Evolutionary conservation across 2,797 vertebrate species (phyloP).

Genomic region (Sebastes taczanowskii): DNA sequence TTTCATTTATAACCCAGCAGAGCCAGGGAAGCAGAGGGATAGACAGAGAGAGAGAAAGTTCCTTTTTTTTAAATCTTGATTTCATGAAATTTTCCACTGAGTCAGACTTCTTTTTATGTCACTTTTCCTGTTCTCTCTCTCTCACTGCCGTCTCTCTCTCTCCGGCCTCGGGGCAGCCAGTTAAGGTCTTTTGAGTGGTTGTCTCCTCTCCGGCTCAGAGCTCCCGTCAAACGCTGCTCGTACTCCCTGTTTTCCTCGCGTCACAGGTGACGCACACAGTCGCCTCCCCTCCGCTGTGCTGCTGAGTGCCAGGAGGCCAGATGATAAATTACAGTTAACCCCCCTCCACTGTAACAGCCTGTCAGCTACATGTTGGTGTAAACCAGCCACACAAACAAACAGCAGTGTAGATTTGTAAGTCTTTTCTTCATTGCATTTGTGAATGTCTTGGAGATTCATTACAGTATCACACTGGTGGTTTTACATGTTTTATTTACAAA

Average conservation of each 20-base stretch:
- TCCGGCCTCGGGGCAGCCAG: conserved; percentile 48
- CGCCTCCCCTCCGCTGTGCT: conserved; percentile 19
- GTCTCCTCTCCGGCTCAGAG: conserved; percentile 70
- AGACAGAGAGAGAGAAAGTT: background rate
- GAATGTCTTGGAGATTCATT: background rate
- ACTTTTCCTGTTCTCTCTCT: background rate
- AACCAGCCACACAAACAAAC: background rate
- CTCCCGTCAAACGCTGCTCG: conserved; percentile 64
- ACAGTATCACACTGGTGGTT: background rate
- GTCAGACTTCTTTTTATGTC: background rate
- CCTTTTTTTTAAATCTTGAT: background rate
- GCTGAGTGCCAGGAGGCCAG: conserved; percentile 19
- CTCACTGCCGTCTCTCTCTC: background rate
- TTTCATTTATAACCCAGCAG: conserved; percentile 1
- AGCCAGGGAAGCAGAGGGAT: background rate
- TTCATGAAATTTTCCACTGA: background rate
- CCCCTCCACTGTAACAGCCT: conserved; percentile 10
- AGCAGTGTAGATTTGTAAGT: background rate
- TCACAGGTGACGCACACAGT: conserved; percentile 47
- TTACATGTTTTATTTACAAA: background rate
- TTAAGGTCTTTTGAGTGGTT: conserved; percentile 62
- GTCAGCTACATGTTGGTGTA: conserved; percentile 7
- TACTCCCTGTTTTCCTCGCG: conserved; percentile 27
- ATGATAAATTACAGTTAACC: conserved; percentile 59
- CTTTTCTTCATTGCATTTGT: background rate